Conservation (phyloP, 30 jellyfish, hydroid and myxozoan species). For the Phacellophora camtschatica region DNA sequence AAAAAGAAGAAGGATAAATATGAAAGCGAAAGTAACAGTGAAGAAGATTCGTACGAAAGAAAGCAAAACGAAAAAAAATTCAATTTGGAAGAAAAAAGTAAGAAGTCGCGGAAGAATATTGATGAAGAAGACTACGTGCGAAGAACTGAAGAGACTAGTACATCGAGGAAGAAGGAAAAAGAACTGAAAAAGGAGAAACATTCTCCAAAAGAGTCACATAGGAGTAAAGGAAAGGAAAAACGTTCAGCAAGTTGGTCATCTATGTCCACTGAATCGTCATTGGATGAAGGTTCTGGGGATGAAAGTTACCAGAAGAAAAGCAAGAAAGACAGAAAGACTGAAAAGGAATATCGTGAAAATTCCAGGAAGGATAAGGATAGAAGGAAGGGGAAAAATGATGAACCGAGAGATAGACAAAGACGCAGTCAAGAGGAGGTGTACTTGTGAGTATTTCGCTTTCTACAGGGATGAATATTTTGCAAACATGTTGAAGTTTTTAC, state of each 20-base stretch:
- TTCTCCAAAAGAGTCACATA: conserved; percentile 18
- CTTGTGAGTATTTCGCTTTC: conserved; percentile 56
- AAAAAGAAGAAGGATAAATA: conserved; percentile 27
- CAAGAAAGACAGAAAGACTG: conserved; percentile 1
- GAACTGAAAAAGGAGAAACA: conserved; percentile 11
- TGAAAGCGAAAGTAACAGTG: conserved; percentile 37
- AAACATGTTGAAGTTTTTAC: too few species aligned
- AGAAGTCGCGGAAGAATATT: conserved; percentile 10
- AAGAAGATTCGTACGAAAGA: background rate
- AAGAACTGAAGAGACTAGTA: background rate
- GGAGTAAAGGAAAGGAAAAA: conserved; percentile 7
- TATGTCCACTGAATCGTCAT: conserved; percentile 22
- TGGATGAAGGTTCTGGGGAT: conserved; percentile 17
- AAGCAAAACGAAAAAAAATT: conserved; percentile 8
- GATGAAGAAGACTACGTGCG: conserved; percentile 24
- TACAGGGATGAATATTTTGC: too few species aligned
- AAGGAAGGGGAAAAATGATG: conserved; percentile 40
- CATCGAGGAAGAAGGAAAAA: conserved; percentile 34
- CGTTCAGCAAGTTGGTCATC: conserved; percentile 48
- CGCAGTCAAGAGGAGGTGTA: conserved; percentile 42
- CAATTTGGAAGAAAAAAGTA: conserved; percentile 13
- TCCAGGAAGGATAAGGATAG: conserved; percentile 10
- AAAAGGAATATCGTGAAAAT: conserved; percentile 26
- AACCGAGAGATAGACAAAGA: background rate
- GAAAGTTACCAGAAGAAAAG: background rate